Percentiles rank a stretch among this genome's conserved stretches.
phyloP scores from a whole-genome alignment of 2,888 invertebrate genomes.

The Nemoura dubitans region DNA sequence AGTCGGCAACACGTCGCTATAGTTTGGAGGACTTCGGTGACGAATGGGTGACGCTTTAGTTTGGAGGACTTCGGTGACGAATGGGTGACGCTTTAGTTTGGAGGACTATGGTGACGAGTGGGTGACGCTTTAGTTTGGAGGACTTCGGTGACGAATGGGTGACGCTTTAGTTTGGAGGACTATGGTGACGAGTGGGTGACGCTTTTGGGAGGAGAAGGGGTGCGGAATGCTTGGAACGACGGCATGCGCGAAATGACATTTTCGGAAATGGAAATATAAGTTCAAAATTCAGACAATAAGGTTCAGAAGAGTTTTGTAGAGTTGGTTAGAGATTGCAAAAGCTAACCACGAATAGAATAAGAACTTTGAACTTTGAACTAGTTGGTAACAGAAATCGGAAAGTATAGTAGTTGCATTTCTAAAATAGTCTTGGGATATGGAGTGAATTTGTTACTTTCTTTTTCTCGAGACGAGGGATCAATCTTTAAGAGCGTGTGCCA shows the following conservation, averaged over 20 bases:
- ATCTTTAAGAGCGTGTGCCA: background rate
- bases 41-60: too few species aligned
- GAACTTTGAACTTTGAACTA: background rate
- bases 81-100: too few species aligned
- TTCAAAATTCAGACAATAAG: background rate
- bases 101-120: too few species aligned
- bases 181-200: background rate
- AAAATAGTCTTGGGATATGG: background rate
- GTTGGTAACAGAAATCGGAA: background rate
- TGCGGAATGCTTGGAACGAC: background rate
- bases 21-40: too few species aligned
- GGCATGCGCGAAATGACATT: background rate
- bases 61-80: too few species aligned
- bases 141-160: too few species aligned
- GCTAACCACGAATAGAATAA: background rate
- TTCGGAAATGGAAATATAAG: background rate
- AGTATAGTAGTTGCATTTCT: background rate
- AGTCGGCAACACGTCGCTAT: background rate
- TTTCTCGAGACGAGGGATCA: background rate
- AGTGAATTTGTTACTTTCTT: background rate
- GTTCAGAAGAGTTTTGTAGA: background rate
- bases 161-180: background rate
- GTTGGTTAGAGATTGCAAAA: background rate
- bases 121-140: too few species aligned
- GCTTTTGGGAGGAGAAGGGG: background rate